phyloP scores from a whole-genome alignment of 2,113 vertebrate species.

The Gymnarchus niloticus region DNA sequence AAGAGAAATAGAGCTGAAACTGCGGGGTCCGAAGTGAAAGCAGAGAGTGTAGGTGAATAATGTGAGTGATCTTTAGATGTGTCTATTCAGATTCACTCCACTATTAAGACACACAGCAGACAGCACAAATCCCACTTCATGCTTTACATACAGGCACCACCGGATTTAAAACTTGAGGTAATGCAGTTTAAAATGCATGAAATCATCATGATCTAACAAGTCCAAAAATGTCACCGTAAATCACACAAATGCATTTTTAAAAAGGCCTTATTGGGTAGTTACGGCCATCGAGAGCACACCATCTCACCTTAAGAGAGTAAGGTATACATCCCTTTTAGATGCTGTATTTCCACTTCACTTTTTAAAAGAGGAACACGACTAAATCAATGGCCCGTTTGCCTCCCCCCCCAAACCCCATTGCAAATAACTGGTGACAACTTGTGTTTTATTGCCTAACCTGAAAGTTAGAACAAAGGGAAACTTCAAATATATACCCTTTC shows the following conservation, averaged over 20 bases:
- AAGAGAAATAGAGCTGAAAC: background rate
- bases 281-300: background rate
- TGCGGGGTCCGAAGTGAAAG: background rate
- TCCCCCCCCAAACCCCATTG: conserved; percentile 10
- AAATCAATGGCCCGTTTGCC: conserved; percentile 19
- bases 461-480: conserved; percentile 53
- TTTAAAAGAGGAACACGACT: conserved; percentile 15
- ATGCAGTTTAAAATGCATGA: background rate
- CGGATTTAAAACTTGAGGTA: background rate
- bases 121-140: background rate
- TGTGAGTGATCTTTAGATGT: background rate
- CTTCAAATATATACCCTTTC: conserved; percentile 55
- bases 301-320: background rate
- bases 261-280: background rate
- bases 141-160: background rate
- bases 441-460: conserved; percentile 29
- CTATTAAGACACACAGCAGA: background rate
- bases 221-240: background rate
- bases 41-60: background rate
- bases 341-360: background rate
- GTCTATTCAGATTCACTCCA: background rate
- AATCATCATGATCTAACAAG: background rate
- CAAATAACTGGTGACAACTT: conserved; percentile 23
- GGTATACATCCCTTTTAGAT: background rate
- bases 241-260: background rate